These are phyloP conservation scores for Semicossyphus pulcher DNA, from an alignment of 2,113 vertebrate species.

Conservation along the genomic window DNA sequence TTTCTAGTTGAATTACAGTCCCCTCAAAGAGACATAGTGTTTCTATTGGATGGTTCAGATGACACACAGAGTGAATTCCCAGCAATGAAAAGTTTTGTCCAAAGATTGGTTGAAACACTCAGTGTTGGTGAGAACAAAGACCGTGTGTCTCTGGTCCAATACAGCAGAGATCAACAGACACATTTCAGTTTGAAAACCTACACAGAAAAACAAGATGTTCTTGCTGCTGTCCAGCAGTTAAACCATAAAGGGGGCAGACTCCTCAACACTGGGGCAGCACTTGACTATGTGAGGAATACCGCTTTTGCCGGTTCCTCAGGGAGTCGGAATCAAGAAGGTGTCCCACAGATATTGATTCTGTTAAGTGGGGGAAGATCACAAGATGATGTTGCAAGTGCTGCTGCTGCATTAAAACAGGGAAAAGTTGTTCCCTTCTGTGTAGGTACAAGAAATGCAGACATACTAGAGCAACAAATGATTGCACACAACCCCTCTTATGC, in stretches of 20 bases:
- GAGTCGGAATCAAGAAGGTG: conserved; percentile 77
- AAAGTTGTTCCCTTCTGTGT: conserved; percentile 75
- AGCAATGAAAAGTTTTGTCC: conserved; percentile 88
- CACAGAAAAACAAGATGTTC: conserved; percentile 69
- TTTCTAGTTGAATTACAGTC: conserved; percentile 81
- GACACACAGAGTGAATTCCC: conserved; percentile 77
- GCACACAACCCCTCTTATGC: conserved; percentile 79
- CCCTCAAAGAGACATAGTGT: conserved; percentile 82
- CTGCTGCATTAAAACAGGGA: conserved; percentile 72
- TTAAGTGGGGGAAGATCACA: conserved; percentile 79
- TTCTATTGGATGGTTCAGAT: conserved; percentile 84
- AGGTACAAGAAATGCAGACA: conserved; percentile 82
- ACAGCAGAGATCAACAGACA: conserved; percentile 72
- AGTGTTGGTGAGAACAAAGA: conserved; percentile 74
- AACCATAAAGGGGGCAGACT: conserved; percentile 76
- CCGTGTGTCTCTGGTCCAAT: conserved; percentile 81
- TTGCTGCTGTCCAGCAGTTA: conserved; percentile 68
- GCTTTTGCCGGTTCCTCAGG: conserved; percentile 73
- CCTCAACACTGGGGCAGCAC: conserved; percentile 78
- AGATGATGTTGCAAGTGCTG: conserved; percentile 77
- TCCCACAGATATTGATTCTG: conserved; percentile 83
- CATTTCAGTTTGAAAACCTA: conserved; percentile 80
- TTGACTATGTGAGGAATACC: conserved; percentile 74
- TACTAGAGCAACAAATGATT: conserved; percentile 81
- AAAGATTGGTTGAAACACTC: conserved; percentile 76